phyloP scores from a whole-genome alignment of 2,888 invertebrate species.

The Machimus atricapillus region DNA sequence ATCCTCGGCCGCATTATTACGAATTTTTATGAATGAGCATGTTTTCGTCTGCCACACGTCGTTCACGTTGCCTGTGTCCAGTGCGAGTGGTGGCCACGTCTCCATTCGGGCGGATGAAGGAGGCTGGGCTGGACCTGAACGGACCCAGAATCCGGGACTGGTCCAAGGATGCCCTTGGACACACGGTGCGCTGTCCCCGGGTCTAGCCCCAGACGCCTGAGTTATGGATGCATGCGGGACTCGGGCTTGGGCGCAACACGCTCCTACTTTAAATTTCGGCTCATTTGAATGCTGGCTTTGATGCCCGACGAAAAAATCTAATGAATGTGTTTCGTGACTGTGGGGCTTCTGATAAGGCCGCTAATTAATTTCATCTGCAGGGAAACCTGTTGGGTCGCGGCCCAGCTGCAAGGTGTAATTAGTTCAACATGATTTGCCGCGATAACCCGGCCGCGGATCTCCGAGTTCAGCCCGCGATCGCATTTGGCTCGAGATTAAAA shows the following conservation, averaged over 20 bases:
- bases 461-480: background rate
- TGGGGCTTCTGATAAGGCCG: constrained; percentile 7
- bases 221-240: background rate
- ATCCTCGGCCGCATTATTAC: constrained; percentile 38
- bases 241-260: background rate
- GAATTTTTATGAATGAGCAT: constrained; percentile 39
- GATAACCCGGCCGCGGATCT: background rate
- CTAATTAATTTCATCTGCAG: constrained; percentile 23
- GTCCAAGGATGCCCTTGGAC: background rate
- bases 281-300: constrained; percentile 33
- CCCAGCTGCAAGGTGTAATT: background rate
- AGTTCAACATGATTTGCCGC: background rate
- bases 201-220: background rate
- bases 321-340: constrained; percentile 33
- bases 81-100: background rate
- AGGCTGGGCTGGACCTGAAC: background rate
- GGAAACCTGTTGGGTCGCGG: background rate
- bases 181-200: background rate
- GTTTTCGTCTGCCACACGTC: constrained; percentile 15
- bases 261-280: background rate
- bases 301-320: background rate
- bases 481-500: background rate
- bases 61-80: constrained; percentile 12
- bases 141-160: background rate
- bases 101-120: background rate